Percentiles rank a stretch among this genome's conserved stretches.
phyloP scores from a whole-genome alignment of 2,113 vertebrate species.

The Pungitius pungitius region DNA sequence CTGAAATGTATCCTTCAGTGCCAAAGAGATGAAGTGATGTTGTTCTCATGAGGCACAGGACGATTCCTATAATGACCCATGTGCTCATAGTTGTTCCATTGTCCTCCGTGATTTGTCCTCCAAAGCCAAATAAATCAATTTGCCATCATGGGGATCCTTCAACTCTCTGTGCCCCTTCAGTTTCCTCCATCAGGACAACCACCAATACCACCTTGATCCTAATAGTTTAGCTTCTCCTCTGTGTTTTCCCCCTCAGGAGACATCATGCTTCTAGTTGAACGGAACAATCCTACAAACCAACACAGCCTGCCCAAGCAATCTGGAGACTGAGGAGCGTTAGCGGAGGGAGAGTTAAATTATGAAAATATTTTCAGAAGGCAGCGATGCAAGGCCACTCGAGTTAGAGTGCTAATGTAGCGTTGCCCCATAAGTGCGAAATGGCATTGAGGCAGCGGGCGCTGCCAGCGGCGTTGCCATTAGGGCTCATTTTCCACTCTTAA shows the following conservation, averaged over 20 bases:
- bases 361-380: constrained; percentile 75
- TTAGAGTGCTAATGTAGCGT: constrained; percentile 76
- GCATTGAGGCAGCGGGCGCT: constrained; percentile 47
- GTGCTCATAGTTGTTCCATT: constrained; percentile 26
- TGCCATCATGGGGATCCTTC: constrained; percentile 54
- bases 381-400: constrained; percentile 72
- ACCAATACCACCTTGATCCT: constrained; percentile 29
- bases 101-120: constrained; percentile 34
- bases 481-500: constrained; percentile 72
- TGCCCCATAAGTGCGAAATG: constrained; percentile 68
- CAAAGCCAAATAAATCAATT: constrained; percentile 52
- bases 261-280: constrained; percentile 10
- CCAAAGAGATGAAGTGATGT: constrained; percentile 7
- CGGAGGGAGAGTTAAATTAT: constrained; percentile 49
- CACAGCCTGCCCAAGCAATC: constrained; percentile 19
- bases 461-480: constrained; percentile 56
- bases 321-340: constrained; percentile 35
- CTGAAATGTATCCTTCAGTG: constrained; percentile 9
- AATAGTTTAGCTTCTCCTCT: constrained; percentile 48
- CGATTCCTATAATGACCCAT: constrained; percentile 25
- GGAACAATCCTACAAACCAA: constrained; percentile 21
- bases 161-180: constrained; percentile 49
- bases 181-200: constrained; percentile 39
- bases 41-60: constrained; percentile 8
- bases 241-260: background rate